Evolutionary conservation across 2,113 vertebrate species (phyloP), one percentile per base, ranked within the genome.

Genomic region (Sula dactylatra): DNA sequence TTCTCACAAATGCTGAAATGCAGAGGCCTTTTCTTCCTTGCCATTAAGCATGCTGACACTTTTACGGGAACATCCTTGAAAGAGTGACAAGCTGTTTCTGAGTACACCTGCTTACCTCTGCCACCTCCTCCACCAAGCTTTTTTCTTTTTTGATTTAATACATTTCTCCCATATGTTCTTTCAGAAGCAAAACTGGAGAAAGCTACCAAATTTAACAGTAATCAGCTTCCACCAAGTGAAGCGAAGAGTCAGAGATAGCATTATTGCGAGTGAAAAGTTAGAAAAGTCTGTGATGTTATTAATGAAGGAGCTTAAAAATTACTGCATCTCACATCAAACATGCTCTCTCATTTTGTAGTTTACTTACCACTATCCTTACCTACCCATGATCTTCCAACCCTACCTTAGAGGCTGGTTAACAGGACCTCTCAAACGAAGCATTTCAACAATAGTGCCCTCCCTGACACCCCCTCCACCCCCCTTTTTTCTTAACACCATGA

Each of bases 31-130:
- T 69, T 45, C 20, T 65, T 83, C 45, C 71, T 49, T 14, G 45
- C 61, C 49, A 25, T 44, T 36, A 81, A 56, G 27, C 31, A 34
- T 40, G 59, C 11, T 72, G 78, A 47, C 36, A 44, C 64, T 89
- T 47, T 13, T 44, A 16, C 36, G 91, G 92, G 9, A 88, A 81
- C 64, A 61, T 27, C 64, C 61, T 77, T 31, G 59, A 81, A 69
- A 80, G 3, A 29, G 58, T 27, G 74, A 88, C 66, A 61, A 77
- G 66, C 16, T 88, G 47, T 16, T 62, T 61, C 74, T 45, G 52
- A 65, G 62, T 32, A 79, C 82, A 90, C 91, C 93, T 80, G 94
- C 80, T 67, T 31, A 90, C 83, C 90, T 86, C 62, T 61, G 82
- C 34, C 83, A 83, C 64, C 85, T 88, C 91, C 71, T 40, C 82